phyloP scores from a whole-genome alignment of 2,888 invertebrate species.

The Scaptomyza cyrtandrae region DNA sequence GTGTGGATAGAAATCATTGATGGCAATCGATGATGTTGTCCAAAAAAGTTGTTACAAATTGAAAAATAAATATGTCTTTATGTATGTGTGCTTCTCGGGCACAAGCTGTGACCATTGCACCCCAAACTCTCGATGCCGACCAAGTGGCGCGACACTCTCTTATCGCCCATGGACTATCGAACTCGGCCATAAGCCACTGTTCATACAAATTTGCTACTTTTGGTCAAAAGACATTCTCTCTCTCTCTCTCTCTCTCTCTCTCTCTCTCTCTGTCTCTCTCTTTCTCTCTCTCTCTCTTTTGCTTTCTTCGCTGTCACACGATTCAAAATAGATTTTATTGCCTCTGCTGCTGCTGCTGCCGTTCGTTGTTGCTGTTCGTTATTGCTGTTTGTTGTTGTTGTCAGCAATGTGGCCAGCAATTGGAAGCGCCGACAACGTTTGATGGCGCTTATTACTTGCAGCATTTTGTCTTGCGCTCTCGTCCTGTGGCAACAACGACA shows the following conservation, averaged over 20 bases:
- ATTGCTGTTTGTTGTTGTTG: conserved; percentile 6
- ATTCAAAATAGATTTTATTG: conserved; percentile 44
- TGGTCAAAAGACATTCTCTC: conserved; percentile 13
- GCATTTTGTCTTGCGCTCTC: conserved; percentile 33
- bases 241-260: neutral
- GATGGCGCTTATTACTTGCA: conserved; percentile 59
- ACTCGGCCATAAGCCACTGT: conserved; percentile 9
- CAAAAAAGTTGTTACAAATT: conserved; percentile 30
- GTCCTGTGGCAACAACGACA: conserved; percentile 29
- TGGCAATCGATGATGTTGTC: conserved; percentile 39
- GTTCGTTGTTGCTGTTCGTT: neutral
- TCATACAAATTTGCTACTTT: conserved; percentile 22
- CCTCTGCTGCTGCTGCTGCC: neutral
- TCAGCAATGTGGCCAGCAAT: conserved; percentile 18
- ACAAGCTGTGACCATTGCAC: neutral
- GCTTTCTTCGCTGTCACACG: conserved; percentile 11
- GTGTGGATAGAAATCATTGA: conserved; percentile 34
- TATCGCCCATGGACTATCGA: neutral
- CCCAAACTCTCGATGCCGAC: neutral
- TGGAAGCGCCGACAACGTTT: conserved; percentile 21
- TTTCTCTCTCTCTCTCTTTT: neutral
- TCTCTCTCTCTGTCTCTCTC: neutral
- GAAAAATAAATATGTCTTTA: conserved; percentile 27
- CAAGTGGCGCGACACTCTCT: neutral
- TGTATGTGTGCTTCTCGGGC: neutral